These are phyloP conservation scores for Cerastoderma edule DNA, from an alignment of 2,888 invertebrate genomes.

Conservation along the genomic window DNA sequence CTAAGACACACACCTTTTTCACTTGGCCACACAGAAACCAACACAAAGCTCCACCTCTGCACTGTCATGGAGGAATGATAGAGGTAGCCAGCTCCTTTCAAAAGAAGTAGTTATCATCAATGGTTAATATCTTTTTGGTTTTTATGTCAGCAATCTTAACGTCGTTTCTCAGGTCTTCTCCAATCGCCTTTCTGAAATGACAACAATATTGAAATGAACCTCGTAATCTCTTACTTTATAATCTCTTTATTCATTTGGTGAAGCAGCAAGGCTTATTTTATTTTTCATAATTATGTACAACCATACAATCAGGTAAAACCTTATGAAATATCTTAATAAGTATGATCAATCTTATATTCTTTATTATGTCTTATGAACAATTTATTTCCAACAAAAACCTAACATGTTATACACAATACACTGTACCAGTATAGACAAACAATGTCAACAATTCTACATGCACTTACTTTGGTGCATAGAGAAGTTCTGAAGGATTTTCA, in stretches of 20 bases:
- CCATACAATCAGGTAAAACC: no score
- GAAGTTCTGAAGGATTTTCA: conserved; percentile 86
- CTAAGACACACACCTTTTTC: not conserved
- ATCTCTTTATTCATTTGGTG: no score
- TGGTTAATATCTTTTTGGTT: conserved; percentile 4
- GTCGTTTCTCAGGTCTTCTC: conserved; percentile 55
- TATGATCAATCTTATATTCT: not conserved
- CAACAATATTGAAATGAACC: not conserved
- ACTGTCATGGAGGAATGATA: not conserved
- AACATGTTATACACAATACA: not conserved
- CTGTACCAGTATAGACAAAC: not conserved
- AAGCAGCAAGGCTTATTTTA: no score
- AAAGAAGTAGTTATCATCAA: not conserved
- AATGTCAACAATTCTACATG: not conserved
- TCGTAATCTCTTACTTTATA: no score
- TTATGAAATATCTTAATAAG: not conserved
- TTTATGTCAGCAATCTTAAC: conserved; percentile 24
- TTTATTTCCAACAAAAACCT: not conserved
- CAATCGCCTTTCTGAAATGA: conserved; percentile 62
- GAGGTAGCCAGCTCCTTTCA: not conserved
- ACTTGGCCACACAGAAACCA: not conserved
- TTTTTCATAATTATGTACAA: no score
- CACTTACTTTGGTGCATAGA: conserved; percentile 86
- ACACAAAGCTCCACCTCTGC: no score
- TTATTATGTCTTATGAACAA: not conserved